A percentile compares a stretch with the other conserved stretches of the same genome.
Conservation (phyloP, 2,113 vertebrate species). For the Chloropsis cyanopogon region DNA sequence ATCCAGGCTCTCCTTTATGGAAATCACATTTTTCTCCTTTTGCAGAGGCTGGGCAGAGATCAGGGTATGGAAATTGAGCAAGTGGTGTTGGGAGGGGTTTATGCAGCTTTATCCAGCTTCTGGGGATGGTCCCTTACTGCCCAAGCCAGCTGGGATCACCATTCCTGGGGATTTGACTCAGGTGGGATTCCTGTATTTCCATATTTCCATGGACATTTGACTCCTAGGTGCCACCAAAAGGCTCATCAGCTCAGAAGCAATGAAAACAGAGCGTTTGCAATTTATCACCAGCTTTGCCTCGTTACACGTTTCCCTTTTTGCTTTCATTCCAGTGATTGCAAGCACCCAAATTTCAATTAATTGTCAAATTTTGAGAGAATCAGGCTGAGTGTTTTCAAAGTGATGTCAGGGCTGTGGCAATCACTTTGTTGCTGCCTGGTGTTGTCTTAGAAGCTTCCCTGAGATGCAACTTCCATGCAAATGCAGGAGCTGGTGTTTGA, state of each 20-base stretch:
- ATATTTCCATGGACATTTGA: rapidly evolving
- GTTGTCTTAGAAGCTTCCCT: not conserved
- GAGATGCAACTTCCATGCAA: not conserved
- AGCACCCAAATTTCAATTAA: conserved; percentile 8
- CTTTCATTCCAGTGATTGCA: not conserved
- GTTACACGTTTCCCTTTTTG: not conserved
- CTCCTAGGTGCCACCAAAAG: not conserved
- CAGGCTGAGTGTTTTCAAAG: conserved; percentile 36
- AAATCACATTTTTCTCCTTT: not conserved
- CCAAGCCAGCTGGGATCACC: not conserved
- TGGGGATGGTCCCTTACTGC: not conserved
- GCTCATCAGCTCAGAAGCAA: not conserved
- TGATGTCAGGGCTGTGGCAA: not conserved
- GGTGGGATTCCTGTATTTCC: not conserved
- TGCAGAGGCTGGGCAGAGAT: not conserved
- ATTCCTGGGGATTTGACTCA: not conserved
- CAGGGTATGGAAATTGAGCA: not conserved
- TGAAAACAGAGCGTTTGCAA: not conserved
- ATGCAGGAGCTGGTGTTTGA: conserved; percentile 1
- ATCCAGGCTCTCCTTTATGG: rapidly evolving
- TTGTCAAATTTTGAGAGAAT: conserved; percentile 36
- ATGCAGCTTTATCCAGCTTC: not conserved
- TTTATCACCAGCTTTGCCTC: not conserved
- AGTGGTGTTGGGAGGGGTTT: not conserved
- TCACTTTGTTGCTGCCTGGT: not conserved